Evolutionary conservation across 1,140 invertebrate genomes (phyloP).

Genomic region (Cyclina sinensis): DNA sequence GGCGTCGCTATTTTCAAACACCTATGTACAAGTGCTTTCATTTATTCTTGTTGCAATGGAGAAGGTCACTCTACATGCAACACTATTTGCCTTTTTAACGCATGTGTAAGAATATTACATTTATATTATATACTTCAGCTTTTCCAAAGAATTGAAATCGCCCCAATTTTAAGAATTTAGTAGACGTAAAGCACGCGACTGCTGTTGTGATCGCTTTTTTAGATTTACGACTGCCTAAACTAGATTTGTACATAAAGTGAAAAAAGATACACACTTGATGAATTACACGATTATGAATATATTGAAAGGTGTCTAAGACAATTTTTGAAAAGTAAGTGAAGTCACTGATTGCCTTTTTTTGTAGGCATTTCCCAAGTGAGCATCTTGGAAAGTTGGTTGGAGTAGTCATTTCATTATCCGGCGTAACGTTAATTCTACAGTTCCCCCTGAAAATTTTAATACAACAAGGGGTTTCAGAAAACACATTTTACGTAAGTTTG

Average conservation of each 20-base stretch:
- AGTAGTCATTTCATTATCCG: slow-evolving; percentile 13
- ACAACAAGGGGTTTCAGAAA: neutral
- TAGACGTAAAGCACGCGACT: too few species aligned
- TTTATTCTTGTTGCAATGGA: slow-evolving; percentile 44
- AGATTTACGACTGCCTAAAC: too few species aligned
- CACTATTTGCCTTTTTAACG: slow-evolving; percentile 48
- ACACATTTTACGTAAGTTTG: slow-evolving; percentile 47
- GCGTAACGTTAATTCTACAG: slow-evolving; percentile 12
- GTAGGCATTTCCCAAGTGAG: slow-evolving; percentile 57
- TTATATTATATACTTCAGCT: neutral
- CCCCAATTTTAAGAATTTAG: too few species aligned
- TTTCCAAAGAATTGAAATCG: too few species aligned
- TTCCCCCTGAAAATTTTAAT: slow-evolving; percentile 45
- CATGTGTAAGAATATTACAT: slow-evolving; percentile 49
- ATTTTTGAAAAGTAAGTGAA: too few species aligned
- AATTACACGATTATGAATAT: too few species aligned
- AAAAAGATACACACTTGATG: too few species aligned
- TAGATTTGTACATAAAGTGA: too few species aligned
- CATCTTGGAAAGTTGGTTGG: slow-evolving; percentile 59
- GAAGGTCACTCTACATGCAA: slow-evolving; percentile 46
- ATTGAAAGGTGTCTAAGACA: too few species aligned
- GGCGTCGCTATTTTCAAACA: slow-evolving; percentile 41
- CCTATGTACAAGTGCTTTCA: slow-evolving; percentile 30
- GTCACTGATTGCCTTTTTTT: neutral
- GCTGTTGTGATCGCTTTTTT: too few species aligned